Conservation (phyloP, 1,140 invertebrate genomes). For the Trichonephila clavata region DNA sequence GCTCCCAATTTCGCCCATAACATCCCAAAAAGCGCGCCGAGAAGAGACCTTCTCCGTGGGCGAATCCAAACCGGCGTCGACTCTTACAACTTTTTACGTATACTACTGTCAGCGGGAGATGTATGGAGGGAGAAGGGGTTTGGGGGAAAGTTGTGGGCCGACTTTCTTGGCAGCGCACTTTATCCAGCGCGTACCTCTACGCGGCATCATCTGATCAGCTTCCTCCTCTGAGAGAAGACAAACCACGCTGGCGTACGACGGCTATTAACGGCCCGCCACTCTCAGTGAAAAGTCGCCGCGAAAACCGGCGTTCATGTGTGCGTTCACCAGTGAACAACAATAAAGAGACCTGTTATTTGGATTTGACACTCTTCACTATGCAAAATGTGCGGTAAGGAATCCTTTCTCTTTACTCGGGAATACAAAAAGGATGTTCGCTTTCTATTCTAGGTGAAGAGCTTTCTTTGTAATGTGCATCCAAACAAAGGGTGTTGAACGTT, state of each 20-base stretch:
- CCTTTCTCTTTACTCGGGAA: background rate
- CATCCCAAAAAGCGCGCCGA: background rate
- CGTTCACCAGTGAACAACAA: background rate
- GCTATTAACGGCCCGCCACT: constrained; percentile 32
- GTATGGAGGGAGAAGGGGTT: background rate
- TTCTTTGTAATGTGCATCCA: no score
- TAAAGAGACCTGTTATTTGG: background rate
- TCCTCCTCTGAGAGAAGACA: constrained; percentile 6
- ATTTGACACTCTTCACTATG: background rate
- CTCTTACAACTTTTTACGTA: constrained; percentile 46
- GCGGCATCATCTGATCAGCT: constrained; percentile 40
- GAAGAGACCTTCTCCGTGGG: background rate
- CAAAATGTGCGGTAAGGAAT: background rate
- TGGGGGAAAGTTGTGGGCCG: background rate
- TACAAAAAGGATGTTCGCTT: background rate
- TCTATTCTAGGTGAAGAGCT: background rate
- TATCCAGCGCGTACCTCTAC: background rate
- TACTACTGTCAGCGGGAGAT: constrained; percentile 42
- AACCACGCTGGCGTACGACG: constrained; percentile 44
- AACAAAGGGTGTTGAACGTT: no score
- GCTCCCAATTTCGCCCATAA: background rate
- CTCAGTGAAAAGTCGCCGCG: background rate
- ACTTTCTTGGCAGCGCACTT: constrained; percentile 51
- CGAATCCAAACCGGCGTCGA: constrained; percentile 4
- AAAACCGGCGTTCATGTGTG: background rate